These are phyloP conservation scores for Daubentonia madagascariensis DNA, from an alignment of 2,113 vertebrate genomes.

Conservation along the genomic window DNA sequence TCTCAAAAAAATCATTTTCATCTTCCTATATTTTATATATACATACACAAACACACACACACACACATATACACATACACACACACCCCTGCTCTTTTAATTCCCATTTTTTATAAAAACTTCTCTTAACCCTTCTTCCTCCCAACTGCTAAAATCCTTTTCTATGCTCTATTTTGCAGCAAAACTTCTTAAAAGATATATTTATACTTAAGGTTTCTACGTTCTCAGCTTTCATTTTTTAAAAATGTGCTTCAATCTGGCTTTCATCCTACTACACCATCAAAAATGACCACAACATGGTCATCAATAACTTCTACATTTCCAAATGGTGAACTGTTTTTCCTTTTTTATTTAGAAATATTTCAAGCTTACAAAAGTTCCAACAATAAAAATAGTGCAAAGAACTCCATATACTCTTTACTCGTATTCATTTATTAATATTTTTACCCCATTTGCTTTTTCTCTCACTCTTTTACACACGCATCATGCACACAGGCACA, in stretches of 20 bases:
- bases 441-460: neutral
- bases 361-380: neutral
- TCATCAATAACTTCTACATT: neutral
- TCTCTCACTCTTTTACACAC: neutral
- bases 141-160: neutral
- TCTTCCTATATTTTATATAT: neutral
- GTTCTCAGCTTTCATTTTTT: neutral
- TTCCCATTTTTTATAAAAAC: neutral
- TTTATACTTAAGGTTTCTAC: neutral
- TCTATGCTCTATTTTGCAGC: neutral
- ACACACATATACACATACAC: neutral
- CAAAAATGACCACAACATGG: neutral
- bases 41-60: neutral
- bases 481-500: neutral
- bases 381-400: neutral
- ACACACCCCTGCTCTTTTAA: neutral
- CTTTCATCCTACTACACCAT: neutral
- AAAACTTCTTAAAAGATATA: neutral
- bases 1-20: neutral
- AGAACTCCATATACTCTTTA: neutral
- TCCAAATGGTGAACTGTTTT: neutral
- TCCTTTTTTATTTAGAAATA: neutral
- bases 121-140: neutral
- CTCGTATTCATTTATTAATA: neutral
- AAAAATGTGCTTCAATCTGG: neutral